Evolutionary conservation across 2,888 invertebrate genomes (phyloP), one percentile per base, ranked within the genome.

Genomic region (Alentia gelatinosa): DNA sequence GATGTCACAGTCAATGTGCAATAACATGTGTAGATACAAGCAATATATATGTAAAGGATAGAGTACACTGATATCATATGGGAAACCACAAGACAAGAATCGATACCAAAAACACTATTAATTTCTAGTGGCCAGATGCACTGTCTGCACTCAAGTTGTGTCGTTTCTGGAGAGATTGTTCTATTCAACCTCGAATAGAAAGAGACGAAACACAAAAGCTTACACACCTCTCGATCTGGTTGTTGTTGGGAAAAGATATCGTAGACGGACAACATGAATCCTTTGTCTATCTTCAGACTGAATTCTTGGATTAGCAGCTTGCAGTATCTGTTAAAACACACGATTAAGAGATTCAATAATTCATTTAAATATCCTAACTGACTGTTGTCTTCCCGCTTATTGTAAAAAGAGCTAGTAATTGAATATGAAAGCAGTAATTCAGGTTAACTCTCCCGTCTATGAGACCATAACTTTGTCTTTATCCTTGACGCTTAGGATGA

Each of bases 271-370:
- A 96, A 97, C 96, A 93, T 97, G 93, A 98, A 97, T 79, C 97
- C 97, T 93, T 97, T 97, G 95, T 98, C 98, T 63, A 98, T 95
- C 94, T 97, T 97, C 35, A 98, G 95, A 93, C 97, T 97, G 94
- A 97, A 97, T 95, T 98, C 97, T 93, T 97, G 97, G 0, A 98
- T 95, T 79, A 97, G 95, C 0, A 98, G 94, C 94, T 97, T 97
- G 33, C 97, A 94, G 92, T 96, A 96, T 93, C 97, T 97, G 94
- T n/a, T n/a, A n/a, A 12, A 94, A 94, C 90, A 89, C 3, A 19
- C 19, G 56, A 5, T 56, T n/a, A n/a, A n/a, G n/a, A n/a, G n/a
- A n/a, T n/a, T n/a, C n/a, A n/a, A n/a, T n/a, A n/a, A n/a, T n/a
- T n/a, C n/a, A n/a, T n/a, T n/a, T n/a, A n/a, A n/a, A n/a, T n/a